Evolutionary conservation across 2,888 invertebrate species (phyloP).

Genomic region (Pandemis cinnamomeana): DNA sequence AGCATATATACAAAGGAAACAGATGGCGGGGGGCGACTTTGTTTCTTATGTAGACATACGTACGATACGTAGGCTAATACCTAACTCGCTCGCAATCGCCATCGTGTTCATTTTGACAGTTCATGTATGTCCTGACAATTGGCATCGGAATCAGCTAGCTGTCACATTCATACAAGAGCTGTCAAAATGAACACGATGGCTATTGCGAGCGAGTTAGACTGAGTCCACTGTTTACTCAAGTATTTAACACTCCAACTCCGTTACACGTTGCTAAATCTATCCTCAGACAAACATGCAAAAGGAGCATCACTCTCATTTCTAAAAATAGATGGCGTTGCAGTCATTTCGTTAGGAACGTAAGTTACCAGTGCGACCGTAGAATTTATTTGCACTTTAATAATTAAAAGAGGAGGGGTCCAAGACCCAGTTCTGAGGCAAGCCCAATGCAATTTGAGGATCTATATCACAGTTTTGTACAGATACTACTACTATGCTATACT

Average conservation of each 20-base stretch:
- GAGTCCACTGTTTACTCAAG: neutral
- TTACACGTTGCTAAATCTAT: slow-evolving; percentile 40
- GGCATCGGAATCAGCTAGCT: too few species aligned
- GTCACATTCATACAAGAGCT: too few species aligned
- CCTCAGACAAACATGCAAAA: slow-evolving; percentile 38
- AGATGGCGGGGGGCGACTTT: too few species aligned
- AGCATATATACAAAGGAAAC: too few species aligned
- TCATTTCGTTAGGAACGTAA: neutral
- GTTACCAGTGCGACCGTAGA: neutral
- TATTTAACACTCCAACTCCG: slow-evolving; percentile 12
- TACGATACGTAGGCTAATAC: too few species aligned
- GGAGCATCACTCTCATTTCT: slow-evolving; percentile 19
- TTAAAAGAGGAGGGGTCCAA: neutral
- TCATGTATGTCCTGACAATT: too few species aligned
- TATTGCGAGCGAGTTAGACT: too few species aligned
- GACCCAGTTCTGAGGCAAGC: neutral
- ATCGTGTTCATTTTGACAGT: too few species aligned
- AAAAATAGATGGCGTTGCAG: slow-evolving; percentile 17
- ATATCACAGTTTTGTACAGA: neutral
- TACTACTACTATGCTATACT: too few species aligned
- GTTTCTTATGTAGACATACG: too few species aligned
- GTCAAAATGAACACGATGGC: too few species aligned
- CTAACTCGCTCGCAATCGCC: too few species aligned
- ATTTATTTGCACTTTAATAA: neutral
- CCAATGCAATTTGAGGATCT: neutral